These are phyloP conservation scores for Sebastes iracundus DNA, from an alignment of 2,797 vertebrate genomes.

Conservation along the genomic window DNA sequence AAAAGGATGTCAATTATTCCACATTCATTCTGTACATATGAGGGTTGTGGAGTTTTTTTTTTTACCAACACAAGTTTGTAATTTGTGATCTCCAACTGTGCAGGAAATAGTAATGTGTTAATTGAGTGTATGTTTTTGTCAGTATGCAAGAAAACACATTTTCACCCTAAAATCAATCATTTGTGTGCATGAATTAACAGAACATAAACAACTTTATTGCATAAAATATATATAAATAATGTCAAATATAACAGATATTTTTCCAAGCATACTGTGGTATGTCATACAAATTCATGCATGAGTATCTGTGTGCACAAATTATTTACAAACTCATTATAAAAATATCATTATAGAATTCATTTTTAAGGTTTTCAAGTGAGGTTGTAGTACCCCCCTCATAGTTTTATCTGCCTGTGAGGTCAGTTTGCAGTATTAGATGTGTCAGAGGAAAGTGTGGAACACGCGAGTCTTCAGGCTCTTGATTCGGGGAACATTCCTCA, in stretches of 20 bases:
- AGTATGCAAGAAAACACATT: neutral
- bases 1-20: neutral
- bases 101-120: neutral
- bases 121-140: neutral
- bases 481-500: constrained; percentile 54
- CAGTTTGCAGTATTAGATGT: neutral
- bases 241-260: neutral
- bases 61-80: neutral
- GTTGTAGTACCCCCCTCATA: neutral
- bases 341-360: neutral
- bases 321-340: neutral
- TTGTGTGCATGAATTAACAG: neutral
- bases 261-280: too few relatives aligned
- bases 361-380: neutral
- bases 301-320: neutral
- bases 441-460: constrained; percentile 83
- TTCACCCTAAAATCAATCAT: neutral
- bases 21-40: neutral
- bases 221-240: neutral
- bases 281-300: neutral
- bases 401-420: neutral
- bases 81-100: neutral
- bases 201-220: neutral
- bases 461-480: constrained; percentile 74
- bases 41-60: neutral